Conservation (phyloP, 2,888 invertebrate species). For the Craniophora ligustri region DNA sequence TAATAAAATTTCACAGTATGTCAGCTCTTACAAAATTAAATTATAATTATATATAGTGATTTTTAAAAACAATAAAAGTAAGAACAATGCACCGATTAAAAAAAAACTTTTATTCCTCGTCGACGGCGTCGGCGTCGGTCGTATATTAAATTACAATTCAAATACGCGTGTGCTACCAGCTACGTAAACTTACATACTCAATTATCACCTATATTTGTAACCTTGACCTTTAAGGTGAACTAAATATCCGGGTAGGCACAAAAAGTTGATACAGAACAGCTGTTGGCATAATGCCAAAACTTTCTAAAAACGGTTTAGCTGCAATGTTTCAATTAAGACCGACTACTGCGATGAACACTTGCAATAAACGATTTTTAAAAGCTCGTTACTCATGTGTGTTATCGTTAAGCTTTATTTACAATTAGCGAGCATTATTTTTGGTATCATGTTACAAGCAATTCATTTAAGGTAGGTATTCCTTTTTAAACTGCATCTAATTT, state of each 20-base stretch:
- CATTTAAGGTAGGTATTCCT: constrained; percentile 26
- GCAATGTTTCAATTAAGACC: constrained; percentile 77
- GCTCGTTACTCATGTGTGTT: constrained; percentile 40
- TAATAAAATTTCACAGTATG: too few relatives aligned
- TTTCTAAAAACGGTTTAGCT: constrained; percentile 80
- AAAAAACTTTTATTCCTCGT: too few relatives aligned
- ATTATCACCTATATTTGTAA: constrained; percentile 55
- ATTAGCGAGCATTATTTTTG: constrained; percentile 41
- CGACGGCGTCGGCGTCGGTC: neutral
- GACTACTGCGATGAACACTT: constrained; percentile 45
- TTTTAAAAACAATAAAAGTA: neutral
- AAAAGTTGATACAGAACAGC: constrained; percentile 68
- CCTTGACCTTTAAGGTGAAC: constrained; percentile 76
- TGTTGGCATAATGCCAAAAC: constrained; percentile 80
- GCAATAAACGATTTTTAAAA: constrained; percentile 55
- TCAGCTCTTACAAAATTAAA: too few relatives aligned
- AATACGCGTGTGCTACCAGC: neutral
- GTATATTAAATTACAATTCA: neutral
- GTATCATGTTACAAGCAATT: constrained; percentile 40
- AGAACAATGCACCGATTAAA: too few relatives aligned
- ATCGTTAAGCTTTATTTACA: constrained; percentile 39
- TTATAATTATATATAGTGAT: too few relatives aligned
- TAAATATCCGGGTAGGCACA: constrained; percentile 70
- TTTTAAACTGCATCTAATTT: constrained; percentile 12
- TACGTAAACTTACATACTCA: constrained; percentile 7